A percentile compares a stretch with the other conserved stretches of the same genome.
These are phyloP conservation scores for Magallana angulata DNA, from an alignment of 1,140 invertebrate species.

Conservation along the genomic window DNA sequence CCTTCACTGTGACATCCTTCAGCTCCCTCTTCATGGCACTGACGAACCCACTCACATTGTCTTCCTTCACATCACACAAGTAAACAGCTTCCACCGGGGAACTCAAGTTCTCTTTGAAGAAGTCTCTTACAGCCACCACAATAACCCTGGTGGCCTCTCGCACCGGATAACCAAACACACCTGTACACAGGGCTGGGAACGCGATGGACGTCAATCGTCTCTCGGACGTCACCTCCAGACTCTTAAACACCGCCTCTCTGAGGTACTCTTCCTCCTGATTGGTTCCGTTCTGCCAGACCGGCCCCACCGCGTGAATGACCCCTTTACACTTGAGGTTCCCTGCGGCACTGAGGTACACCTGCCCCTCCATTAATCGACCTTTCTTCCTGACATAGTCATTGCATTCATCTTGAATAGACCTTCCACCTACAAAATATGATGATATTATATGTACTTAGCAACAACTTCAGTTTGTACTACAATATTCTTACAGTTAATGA, in stretches of 20 bases:
- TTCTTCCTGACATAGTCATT: slow-evolving; percentile 51
- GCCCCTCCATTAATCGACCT: slow-evolving; percentile 57
- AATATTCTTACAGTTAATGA: too few relatives aligned
- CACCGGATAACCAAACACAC: slow-evolving; percentile 67
- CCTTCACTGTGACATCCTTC: neutral
- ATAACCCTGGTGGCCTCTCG: slow-evolving; percentile 54
- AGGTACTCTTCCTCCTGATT: slow-evolving; percentile 50
- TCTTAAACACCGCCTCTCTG: slow-evolving; percentile 27
- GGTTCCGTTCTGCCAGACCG: slow-evolving; percentile 64
- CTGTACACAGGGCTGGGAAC: slow-evolving; percentile 66
- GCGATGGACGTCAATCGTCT: slow-evolving; percentile 57
- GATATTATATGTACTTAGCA: neutral
- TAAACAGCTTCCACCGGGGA: slow-evolving; percentile 44
- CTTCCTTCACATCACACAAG: slow-evolving; percentile 56
- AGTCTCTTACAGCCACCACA: slow-evolving; percentile 46
- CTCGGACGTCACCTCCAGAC: slow-evolving; percentile 40
- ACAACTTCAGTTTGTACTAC: neutral
- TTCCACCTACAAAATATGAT: slow-evolving; percentile 47
- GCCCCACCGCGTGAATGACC: slow-evolving; percentile 70
- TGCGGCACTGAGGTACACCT: slow-evolving; percentile 56
- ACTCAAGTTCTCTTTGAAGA: slow-evolving; percentile 37
- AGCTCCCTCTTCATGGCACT: slow-evolving; percentile 45
- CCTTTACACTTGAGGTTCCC: slow-evolving; percentile 66
- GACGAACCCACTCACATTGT: slow-evolving; percentile 50
- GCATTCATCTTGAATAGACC: slow-evolving; percentile 63